These are phyloP conservation scores for Chirona hameri DNA, from an alignment of 2,888 invertebrate genomes.

Conservation along the genomic window DNA sequence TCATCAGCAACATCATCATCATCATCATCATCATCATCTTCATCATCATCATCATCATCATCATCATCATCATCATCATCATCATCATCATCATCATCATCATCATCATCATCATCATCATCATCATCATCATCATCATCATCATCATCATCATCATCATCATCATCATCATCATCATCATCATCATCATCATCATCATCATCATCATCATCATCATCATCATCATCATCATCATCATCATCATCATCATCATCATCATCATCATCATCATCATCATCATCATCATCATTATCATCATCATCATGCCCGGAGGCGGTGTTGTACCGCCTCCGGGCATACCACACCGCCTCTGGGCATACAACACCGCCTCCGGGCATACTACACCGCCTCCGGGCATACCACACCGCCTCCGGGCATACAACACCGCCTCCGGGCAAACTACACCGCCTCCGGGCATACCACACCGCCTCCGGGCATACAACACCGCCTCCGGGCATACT, in stretches of 20 bases:
- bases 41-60: neutral
- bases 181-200: neutral
- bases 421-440: no score
- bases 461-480: no score
- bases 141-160: neutral
- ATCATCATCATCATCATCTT: neutral
- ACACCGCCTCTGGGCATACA: no score
- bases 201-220: neutral
- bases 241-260: neutral
- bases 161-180: neutral
- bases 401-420: no score
- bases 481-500: no score
- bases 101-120: neutral
- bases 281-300: no score
- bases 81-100: conserved; percentile 3
- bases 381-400: no score
- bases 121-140: neutral
- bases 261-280: neutral
- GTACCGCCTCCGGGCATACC: no score
- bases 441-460: no score
- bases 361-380: no score
- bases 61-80: neutral
- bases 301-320: no score
- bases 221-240: neutral
- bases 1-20: no score